These are phyloP conservation scores for Planococcus citri DNA, from an alignment of 1,140 invertebrate species.

Conservation along the genomic window DNA sequence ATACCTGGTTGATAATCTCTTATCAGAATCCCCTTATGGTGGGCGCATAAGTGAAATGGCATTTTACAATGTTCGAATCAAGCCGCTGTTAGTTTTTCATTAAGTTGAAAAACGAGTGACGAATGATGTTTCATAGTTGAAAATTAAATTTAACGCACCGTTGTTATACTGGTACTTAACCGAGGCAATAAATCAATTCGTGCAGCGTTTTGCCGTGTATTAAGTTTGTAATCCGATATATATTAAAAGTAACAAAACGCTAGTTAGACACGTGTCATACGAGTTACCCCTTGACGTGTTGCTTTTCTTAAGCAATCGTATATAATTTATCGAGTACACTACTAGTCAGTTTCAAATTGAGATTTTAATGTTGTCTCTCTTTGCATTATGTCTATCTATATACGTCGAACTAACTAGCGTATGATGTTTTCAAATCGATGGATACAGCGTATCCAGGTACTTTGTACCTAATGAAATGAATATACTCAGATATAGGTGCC, in stretches of 20 bases:
- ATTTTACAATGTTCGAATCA: background rate
- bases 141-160: slow-evolving; percentile 3
- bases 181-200: slow-evolving; percentile 1
- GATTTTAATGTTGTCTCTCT: background rate
- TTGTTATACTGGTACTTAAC: slow-evolving; percentile 1
- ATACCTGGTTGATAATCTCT: no score
- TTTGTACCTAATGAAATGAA: background rate
- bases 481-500: background rate
- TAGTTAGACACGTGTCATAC: background rate
- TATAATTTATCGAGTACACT: background rate
- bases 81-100: slow-evolving; percentile 1
- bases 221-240: slow-evolving; percentile 4
- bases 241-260: background rate
- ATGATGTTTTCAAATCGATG: no score
- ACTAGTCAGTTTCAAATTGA: background rate
- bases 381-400: no score
- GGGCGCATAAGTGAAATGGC: background rate
- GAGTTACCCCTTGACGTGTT: background rate
- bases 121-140: slow-evolving; percentile 7
- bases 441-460: no score
- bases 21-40: background rate
- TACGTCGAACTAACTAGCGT: no score
- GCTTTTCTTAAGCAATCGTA: background rate
- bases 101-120: slow-evolving; percentile 3
- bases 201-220: background rate